Evolutionary conservation across 2,888 invertebrate genomes (phyloP), one percentile per base, ranked within the genome.

Genomic region (Poecilobothrus nobilitatus): DNA sequence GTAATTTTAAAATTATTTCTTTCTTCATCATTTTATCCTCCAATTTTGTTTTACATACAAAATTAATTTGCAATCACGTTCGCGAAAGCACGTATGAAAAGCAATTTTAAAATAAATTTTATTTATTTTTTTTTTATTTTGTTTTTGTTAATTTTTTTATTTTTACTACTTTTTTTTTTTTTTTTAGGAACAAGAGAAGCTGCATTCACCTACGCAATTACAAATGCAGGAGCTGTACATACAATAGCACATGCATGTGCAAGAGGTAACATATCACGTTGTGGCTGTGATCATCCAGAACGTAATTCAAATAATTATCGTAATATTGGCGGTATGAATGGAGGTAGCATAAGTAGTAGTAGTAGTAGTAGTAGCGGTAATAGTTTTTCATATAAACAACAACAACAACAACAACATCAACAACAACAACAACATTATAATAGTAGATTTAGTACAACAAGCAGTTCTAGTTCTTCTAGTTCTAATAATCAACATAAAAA

Each of bases 181-280:
- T 75, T 82, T 81, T 61, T 83, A 95, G 96, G 91, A 72, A 95
- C 92, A 73, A 86, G 91, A 74, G 97, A 97, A 81, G 94, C 96
- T 5, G 96, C 96, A 64, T 96, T 91, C 83, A 92, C 93, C 1
- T 95, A 97, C 82, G 96, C 97, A 68, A 90, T 97, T 77, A 91
- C 92, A 71, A 92, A 95, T 67, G 96, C 97, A 0, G 97, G 95
- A 20, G 94, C 95, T 67, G 91, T 94, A 68, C 94, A 94, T 79
- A 90, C 95, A 66, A 88, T 97, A 70, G 93, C 95, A 72, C 90
- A 92, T 69, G 94, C 95, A 65, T 97, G 97, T 83, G 91, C 94
- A 74, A 86, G 93, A 68, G 96, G 96, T 68, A 93, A 93, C 80
- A 89, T 96, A 73, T 90, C 91, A 37, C 85, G 89, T 61, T 94